These are phyloP conservation scores for Falco cherrug DNA, from an alignment of 2,797 vertebrate genomes.

Conservation along the genomic window DNA sequence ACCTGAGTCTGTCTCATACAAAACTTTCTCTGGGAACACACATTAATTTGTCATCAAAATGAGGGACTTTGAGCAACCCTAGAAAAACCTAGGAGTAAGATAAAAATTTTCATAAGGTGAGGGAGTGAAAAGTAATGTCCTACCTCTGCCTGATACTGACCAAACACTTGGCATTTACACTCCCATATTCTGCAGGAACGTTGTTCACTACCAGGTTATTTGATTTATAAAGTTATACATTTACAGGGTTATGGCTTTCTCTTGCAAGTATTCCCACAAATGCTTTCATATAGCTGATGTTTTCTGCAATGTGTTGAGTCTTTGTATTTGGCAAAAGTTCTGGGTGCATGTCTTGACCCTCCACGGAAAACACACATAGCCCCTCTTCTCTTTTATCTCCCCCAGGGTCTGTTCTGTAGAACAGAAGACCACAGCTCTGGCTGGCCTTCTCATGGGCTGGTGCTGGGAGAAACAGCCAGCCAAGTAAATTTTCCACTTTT, in stretches of 20 bases:
- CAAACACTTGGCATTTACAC: background rate
- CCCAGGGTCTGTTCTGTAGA: background rate
- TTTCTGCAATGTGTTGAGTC: background rate
- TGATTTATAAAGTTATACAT: accelerated
- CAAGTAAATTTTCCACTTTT: background rate
- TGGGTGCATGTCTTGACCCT: background rate
- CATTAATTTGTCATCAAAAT: background rate
- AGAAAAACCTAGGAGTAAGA: background rate
- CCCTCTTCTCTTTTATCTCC: background rate
- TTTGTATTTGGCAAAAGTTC: background rate
- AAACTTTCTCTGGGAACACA: background rate
- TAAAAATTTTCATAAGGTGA: background rate
- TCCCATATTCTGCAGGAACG: background rate
- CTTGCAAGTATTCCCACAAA: background rate
- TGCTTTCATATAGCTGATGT: background rate
- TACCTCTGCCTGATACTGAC: background rate
- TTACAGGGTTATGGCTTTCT: background rate
- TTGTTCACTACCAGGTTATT: background rate
- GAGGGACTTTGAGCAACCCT: background rate
- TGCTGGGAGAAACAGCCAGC: background rate
- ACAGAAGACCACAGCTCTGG: background rate
- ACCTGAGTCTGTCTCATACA: background rate
- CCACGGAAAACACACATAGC: background rate
- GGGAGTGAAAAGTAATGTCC: background rate
- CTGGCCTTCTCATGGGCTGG: background rate